Base-by-base conservation (phyloP, 2,888 invertebrate species). In the Bimastos eiseni region DNA sequence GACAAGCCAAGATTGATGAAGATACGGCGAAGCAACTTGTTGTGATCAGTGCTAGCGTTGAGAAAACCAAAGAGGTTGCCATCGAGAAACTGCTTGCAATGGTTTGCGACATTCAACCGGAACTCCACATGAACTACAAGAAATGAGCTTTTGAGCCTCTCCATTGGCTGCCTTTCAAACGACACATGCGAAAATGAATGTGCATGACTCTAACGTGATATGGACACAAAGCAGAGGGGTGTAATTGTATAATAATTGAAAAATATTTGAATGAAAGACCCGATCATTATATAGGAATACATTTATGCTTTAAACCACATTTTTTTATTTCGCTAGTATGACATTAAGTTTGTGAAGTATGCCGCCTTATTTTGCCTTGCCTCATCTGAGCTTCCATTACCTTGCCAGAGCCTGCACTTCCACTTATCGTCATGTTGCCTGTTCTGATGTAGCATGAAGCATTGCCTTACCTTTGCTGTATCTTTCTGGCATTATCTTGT, bases 101-200 rank as follows among this genome's bases (percentile, higher is more conserved):
- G 95, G 98, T 98, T 89, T 98, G 97, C 95, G 97, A 97, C 95
- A 98, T 98, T 95, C 97, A 97, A 95, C 98, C 98, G 6, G 97
- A 98, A 95, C 96, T 98, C 93, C 98, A 99, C 96, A 96, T 97
- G 95, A 99, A 99, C 96, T 98, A 92, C 90, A 15, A 70, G 70
- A 70, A 70, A n/a, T 70, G 13, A 70, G 8, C 70, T n/a, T 6
- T n/a, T 70, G 6, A 70, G n/a, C n/a, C n/a, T n/a, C 4, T 70
- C 24, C 49, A 4, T 24, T 8, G 49, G 30, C n/a, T n/a, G 30
- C n/a, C 70, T 70, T 70, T 70, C 70, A n/a, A 30, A 11, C 24
- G 44, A 17, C 11, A 30, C 55, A 30, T 55, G 55, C 55, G 11
- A 24, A 49, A 55, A 30, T 11, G 13, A 70, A 13, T 13, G 11